Percentiles rank a stretch among this genome's conserved stretches.
These are phyloP conservation scores for Phocides pigmalion DNA, from an alignment of 1,140 invertebrate genomes.

Conservation along the genomic window DNA sequence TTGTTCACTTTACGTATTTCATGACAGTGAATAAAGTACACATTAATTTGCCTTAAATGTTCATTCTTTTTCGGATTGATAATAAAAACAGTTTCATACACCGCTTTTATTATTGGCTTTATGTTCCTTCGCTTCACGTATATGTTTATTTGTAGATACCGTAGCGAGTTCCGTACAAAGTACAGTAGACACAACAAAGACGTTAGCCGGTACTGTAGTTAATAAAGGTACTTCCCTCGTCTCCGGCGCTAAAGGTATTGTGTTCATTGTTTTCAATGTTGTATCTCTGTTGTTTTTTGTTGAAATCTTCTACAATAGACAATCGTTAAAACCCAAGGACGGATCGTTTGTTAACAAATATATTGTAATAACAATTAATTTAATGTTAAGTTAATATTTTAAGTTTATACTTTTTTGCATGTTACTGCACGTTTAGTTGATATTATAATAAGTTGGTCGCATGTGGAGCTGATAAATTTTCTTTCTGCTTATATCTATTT, in stretches of 20 bases:
- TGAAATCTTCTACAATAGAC: not conserved
- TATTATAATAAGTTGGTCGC: slow-evolving; percentile 23
- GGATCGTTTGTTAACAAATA: not conserved
- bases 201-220: slow-evolving; percentile 22
- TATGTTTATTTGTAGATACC: slow-evolving; percentile 25
- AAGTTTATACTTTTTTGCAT: too few relatives aligned
- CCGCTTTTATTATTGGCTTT: not conserved
- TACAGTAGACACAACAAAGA: slow-evolving; percentile 34
- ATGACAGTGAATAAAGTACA: too few relatives aligned
- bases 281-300: not conserved
- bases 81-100: not conserved
- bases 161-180: slow-evolving; percentile 34
- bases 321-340: not conserved
- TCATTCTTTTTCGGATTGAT: not conserved
- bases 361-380: not conserved
- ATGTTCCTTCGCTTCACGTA: slow-evolving; percentile 7
- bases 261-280: not conserved
- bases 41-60: not conserved
- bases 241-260: slow-evolving; percentile 38
- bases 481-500: slow-evolving; percentile 33
- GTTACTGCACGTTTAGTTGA: slow-evolving; percentile 12
- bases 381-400: not conserved
- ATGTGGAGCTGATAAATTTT: slow-evolving; percentile 22
- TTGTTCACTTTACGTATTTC: too few relatives aligned
- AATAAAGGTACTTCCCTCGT: slow-evolving; percentile 30